Base-by-base conservation (phyloP, 2,797 vertebrate species). In the Phoebastria nigripes region DNA sequence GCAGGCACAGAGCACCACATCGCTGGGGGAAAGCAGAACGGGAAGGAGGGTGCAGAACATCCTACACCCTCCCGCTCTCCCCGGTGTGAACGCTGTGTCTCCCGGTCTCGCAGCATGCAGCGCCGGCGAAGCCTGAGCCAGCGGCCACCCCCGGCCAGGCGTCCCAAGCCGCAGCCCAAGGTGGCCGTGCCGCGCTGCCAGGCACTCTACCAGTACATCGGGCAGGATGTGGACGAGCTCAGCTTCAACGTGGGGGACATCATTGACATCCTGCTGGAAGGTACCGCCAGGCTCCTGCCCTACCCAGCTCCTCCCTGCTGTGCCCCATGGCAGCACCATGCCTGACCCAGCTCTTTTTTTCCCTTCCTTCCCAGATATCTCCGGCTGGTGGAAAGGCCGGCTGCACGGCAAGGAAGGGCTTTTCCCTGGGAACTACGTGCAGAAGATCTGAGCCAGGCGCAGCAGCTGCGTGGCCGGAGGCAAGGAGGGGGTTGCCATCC, bases 351-450 rank as follows among this genome's bases (percentile, higher is more conserved):
- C 12, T 39, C 39, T 18, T 14, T 31, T 12, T 39, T 12, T 25
- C n/a, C 26, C 18, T 49, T 93, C 21, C n/a, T 89, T 51, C 59
- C 41, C 94, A 99, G 99, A 99, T 96, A 31, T 97, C 5, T 99
- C 99, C 0, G 99, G 99, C 70, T 99, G 99, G 99, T 99, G 99
- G 99, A 99, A 98, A 4, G 99, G 99, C 22, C 98, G 98, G 65
- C 96, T 99, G 79, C 96, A 96, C 1, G 99, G 99, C 69, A 98
- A 85, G 89, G 99, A 99, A 94, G 99, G 99, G 58, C 98, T 99
- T 56, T 99, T 99, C 87, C 99, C 99, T 1, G 99, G 99, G 42
- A 99, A 99, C 97, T 99, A 99, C 0, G 99, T 99, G 91, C 98
- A 99, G 97, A 99, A 99, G 97, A 99, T 99, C 91, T 99, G 98